phyloP scores from a whole-genome alignment of 2,113 vertebrate species.

The Lontra canadensis region DNA sequence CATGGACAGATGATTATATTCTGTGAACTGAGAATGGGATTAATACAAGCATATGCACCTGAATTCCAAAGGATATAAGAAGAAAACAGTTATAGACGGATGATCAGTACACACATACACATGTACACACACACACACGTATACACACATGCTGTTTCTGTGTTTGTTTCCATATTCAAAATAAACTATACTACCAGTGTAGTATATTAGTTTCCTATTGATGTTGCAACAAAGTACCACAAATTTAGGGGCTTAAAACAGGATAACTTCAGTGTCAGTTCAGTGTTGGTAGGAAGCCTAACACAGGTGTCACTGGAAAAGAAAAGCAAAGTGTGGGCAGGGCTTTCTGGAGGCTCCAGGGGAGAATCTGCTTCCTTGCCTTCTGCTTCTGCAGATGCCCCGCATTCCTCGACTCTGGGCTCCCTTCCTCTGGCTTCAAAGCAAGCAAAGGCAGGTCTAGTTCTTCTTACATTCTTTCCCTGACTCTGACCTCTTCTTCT shows the following conservation, averaged over 20 bases:
- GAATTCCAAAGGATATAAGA: neutral
- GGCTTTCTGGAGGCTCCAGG: neutral
- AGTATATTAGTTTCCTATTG: neutral
- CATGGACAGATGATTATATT: neutral
- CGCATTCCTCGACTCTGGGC: neutral
- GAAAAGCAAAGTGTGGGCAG: neutral
- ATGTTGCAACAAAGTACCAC: neutral
- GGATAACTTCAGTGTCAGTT: neutral
- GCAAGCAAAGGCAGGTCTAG: neutral
- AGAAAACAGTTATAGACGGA: neutral
- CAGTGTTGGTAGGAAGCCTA: neutral
- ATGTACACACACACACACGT: neutral
- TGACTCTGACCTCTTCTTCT: neutral
- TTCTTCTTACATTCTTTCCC: neutral
- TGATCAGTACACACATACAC: neutral
- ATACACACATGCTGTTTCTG: neutral
- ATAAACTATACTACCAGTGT: neutral
- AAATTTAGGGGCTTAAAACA: slow-evolving; percentile 10
- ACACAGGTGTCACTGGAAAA: neutral
- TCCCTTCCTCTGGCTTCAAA: neutral
- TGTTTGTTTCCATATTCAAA: neutral
- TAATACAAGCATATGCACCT: neutral
- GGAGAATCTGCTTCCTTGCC: neutral
- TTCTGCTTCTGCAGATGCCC: neutral
- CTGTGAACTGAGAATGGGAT: neutral